Conservation (phyloP, 2,113 vertebrate genomes). For the Falco punctatus region DNA sequence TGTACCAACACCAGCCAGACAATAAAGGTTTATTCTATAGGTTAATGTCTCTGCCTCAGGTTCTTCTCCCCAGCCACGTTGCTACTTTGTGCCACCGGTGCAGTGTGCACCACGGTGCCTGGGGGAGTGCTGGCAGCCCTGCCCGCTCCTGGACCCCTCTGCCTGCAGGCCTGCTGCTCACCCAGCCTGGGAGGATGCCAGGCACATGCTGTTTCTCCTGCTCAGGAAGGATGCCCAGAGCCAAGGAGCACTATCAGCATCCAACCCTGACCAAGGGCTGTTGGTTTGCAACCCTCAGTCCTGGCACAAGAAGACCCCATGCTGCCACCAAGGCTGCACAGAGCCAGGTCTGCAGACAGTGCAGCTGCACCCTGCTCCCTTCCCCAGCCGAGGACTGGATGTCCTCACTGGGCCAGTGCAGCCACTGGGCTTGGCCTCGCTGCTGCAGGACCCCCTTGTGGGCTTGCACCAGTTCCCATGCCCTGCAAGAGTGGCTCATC, state of each 20-base stretch:
- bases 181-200: fast-evolving
- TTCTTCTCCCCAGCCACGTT: background rate
- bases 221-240: background rate
- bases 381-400: background rate
- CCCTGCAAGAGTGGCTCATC: background rate
- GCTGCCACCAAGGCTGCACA: fast-evolving
- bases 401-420: fast-evolving
- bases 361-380: background rate
- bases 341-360: background rate
- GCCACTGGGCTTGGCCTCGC: background rate
- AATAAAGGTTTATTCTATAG: conserved; percentile 57
- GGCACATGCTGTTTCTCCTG: background rate
- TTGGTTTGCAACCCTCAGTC: fast-evolving
- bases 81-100: background rate
- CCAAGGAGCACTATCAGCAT: background rate
- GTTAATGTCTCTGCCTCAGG: background rate
- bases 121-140: background rate
- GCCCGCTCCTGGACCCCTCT: background rate
- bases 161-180: background rate
- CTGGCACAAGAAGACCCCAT: fast-evolving
- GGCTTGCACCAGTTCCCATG: fast-evolving
- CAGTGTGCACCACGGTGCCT: fast-evolving
- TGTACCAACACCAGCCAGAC: conserved; percentile 48
- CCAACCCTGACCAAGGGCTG: too few relatives aligned
- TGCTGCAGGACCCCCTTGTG: background rate